Conservation (phyloP, 2,888 invertebrate genomes). For the Tillus elongatus region DNA sequence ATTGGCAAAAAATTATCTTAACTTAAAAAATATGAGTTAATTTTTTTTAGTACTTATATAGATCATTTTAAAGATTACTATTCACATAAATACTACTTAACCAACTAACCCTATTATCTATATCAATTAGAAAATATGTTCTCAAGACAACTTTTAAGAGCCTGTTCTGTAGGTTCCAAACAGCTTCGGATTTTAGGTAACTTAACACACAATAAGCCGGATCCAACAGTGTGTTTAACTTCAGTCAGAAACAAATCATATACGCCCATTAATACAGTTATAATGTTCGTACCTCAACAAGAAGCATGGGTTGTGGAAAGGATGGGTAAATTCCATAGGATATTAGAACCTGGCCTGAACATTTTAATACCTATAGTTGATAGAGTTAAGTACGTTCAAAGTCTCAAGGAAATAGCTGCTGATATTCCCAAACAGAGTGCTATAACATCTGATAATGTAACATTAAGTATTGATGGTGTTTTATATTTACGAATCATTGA, state of each 20-base stretch:
- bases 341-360: slow-evolving; percentile 92
- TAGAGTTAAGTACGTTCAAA: slow-evolving; percentile 93
- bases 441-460: slow-evolving; percentile 96
- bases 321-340: slow-evolving; percentile 94
- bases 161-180: too few relatives aligned
- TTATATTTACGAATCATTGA: slow-evolving; percentile 88
- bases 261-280: slow-evolving; percentile 81
- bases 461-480: slow-evolving; percentile 92
- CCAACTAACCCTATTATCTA: too few relatives aligned
- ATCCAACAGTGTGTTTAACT: too few relatives aligned
- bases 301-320: slow-evolving; percentile 98
- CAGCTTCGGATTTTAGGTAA: too few relatives aligned
- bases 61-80: too few relatives aligned
- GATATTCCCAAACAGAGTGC: slow-evolving; percentile 99
- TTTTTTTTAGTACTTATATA: too few relatives aligned
- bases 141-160: too few relatives aligned
- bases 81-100: too few relatives aligned
- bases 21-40: too few relatives aligned
- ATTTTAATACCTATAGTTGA: slow-evolving; percentile 86
- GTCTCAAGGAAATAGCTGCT: slow-evolving; percentile 97
- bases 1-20: too few relatives aligned
- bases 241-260: slow-evolving; percentile 18
- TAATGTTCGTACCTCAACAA: slow-evolving; percentile 99
- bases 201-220: too few relatives aligned
- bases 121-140: too few relatives aligned